These are phyloP conservation scores for Hemithea aestivaria DNA, from an alignment of 2,888 invertebrate genomes.

Conservation along the genomic window DNA sequence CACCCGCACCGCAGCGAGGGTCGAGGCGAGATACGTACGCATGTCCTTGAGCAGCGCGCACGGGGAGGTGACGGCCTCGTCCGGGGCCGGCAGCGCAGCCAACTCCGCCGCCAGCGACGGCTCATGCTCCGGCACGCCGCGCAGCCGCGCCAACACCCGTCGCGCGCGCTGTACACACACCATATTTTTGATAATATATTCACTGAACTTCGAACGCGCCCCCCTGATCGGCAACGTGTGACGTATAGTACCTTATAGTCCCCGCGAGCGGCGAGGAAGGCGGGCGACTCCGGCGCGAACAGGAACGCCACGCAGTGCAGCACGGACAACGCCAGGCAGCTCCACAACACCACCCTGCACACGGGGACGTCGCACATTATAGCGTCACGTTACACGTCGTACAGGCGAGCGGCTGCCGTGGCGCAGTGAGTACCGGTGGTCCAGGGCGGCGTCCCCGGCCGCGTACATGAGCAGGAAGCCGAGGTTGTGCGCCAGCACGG, in stretches of 20 bases:
- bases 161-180: slow-evolving; percentile 43
- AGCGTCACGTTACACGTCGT: not conserved
- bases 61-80: slow-evolving; percentile 11
- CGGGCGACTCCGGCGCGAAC: slow-evolving; percentile 56
- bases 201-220: too few relatives aligned
- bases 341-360: slow-evolving; percentile 45
- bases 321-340: slow-evolving; percentile 45
- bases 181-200: not conserved
- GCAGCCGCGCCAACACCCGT: slow-evolving; percentile 48
- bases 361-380: not conserved
- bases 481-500: slow-evolving; percentile 51
- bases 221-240: too few relatives aligned
- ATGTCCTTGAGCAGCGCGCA: slow-evolving; percentile 44
- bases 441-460: slow-evolving; percentile 43
- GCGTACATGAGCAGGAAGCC: slow-evolving; percentile 60
- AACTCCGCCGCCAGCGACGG: slow-evolving; percentile 36
- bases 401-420: too few relatives aligned
- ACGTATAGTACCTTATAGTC: slow-evolving; percentile 33
- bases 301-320: slow-evolving; percentile 45
- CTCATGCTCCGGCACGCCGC: slow-evolving; percentile 31
- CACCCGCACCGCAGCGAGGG: not conserved
- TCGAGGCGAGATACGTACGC: slow-evolving; percentile 32
- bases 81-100: slow-evolving; percentile 32
- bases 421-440: slow-evolving; percentile 35
- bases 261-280: slow-evolving; percentile 54